A percentile compares a stretch with the other conserved stretches of the same genome.
phyloP scores from a whole-genome alignment of 2,797 vertebrate genomes.

The Pyrocephalus nanus region DNA sequence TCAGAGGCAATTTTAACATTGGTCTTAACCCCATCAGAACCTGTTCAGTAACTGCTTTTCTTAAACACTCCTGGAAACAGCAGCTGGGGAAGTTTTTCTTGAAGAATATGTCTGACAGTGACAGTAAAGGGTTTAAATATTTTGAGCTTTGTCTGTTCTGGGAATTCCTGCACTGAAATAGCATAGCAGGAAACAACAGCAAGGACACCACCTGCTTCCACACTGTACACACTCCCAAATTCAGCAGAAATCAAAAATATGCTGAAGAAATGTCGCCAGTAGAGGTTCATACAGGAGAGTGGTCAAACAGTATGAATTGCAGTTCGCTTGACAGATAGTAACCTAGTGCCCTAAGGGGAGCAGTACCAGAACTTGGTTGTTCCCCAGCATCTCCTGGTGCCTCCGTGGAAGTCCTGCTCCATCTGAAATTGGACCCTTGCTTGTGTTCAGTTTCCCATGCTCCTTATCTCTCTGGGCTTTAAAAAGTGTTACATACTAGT shows the following conservation, averaged over 20 bases:
- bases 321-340: not conserved
- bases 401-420: accelerated
- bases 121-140: not conserved
- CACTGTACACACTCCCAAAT: not conserved
- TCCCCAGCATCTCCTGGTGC: accelerated
- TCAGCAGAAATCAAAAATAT: not conserved
- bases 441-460: accelerated
- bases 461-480: not conserved
- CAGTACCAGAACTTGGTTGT: not conserved
- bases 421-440: not conserved
- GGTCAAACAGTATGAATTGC: not conserved
- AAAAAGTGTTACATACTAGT: not conserved
- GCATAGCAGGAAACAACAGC: not conserved
- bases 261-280: not conserved
- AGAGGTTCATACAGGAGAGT: not conserved
- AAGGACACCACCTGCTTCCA: not conserved
- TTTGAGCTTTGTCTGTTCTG: not conserved
- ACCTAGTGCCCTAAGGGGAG: accelerated
- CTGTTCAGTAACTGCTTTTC: not conserved
- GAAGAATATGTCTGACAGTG: not conserved
- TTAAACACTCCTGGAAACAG: not conserved
- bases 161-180: not conserved
- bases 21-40: not conserved
- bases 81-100: not conserved
- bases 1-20: not conserved